These are phyloP conservation scores for Charanyca ferruginea DNA, from an alignment of 2,888 invertebrate genomes.

Conservation along the genomic window DNA sequence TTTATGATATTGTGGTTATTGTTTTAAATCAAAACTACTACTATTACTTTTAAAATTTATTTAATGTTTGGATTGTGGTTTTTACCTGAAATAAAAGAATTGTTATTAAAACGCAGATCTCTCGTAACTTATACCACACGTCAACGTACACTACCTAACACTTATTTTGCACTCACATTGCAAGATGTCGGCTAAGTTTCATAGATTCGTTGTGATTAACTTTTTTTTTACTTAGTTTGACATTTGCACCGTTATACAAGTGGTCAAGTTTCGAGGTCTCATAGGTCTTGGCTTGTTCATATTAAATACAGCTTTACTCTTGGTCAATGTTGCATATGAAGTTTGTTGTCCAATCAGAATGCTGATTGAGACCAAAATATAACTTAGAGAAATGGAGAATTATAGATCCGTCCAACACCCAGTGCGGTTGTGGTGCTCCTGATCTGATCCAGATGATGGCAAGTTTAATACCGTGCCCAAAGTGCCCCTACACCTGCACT, in stretches of 20 bases:
- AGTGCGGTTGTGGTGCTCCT: too few species aligned
- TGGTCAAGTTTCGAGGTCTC: conserved; percentile 2
- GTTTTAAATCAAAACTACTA: background rate
- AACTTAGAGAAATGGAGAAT: too few species aligned
- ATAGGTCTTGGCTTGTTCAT: background rate
- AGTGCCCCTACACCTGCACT: too few species aligned
- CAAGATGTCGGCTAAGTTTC: conserved; percentile 69
- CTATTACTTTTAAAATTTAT: too few species aligned
- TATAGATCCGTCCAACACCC: too few species aligned
- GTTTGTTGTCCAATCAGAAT: background rate
- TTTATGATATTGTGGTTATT: too few species aligned
- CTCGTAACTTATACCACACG: conserved; percentile 47
- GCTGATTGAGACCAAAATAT: background rate
- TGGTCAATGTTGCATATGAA: background rate
- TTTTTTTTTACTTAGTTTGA: conserved; percentile 66
- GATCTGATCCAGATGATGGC: too few species aligned
- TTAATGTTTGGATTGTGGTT: too few species aligned
- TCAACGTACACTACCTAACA: conserved; percentile 30
- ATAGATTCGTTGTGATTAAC: conserved; percentile 75
- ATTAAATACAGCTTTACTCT: background rate
- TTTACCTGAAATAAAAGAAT: too few species aligned
- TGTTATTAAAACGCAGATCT: background rate
- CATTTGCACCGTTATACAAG: conserved; percentile 40
- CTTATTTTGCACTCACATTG: conserved; percentile 75
- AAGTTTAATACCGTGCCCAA: too few species aligned